Evolutionary conservation across 1,140 invertebrate genomes (phyloP), one percentile per base, ranked within the genome.

Genomic region (Thaumatotibia leucotreta): DNA sequence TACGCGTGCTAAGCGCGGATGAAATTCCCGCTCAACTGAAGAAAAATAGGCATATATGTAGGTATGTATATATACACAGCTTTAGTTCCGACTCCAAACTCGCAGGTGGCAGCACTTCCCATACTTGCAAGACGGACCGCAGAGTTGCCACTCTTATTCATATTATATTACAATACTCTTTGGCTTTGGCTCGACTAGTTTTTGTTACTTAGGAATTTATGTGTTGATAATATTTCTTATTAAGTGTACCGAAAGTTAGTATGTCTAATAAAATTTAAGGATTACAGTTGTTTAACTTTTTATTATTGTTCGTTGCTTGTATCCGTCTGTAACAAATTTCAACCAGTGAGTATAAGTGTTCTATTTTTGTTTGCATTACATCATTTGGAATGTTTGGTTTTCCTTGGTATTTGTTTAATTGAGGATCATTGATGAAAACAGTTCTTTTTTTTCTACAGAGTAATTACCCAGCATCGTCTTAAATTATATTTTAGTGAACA

Each of bases 381-480:
- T 80, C 77, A 80, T 73, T 73, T 23, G 20, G 61, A 8, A 50
- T 58, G 23, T 58, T 58, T 8, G 23, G 22, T 35, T 35, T 20
- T 33, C 14, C 22, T 6, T 33, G n/a, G 35, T 22, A 58, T 62
- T 4, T 22, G n/a, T 14, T 20, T 62, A 33, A 2, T 33, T 33
- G 31, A 33, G 61, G 29, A 17, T 17, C 35, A 35, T 35, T 62
- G 8, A 35, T 62, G 9, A 32, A 62, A 22, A 22, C 11, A 61
- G 5, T 64, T 65, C 23, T 86, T 77, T 58, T n/a, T 80, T 80
- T 83, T 80, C 73, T 66, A 75, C 84, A 83, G 83, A 82, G 75
- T 61, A 76, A 22, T 66, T 72, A 70, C 33, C 70, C 70, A 73
- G 73, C 71, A 33, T 65, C 68, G 64, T 68, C 58, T 69, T 73